Percentiles rank a stretch among this genome's conserved stretches.
phyloP scores from a whole-genome alignment of 2,888 invertebrate species.

The Drosophila mettleri region DNA sequence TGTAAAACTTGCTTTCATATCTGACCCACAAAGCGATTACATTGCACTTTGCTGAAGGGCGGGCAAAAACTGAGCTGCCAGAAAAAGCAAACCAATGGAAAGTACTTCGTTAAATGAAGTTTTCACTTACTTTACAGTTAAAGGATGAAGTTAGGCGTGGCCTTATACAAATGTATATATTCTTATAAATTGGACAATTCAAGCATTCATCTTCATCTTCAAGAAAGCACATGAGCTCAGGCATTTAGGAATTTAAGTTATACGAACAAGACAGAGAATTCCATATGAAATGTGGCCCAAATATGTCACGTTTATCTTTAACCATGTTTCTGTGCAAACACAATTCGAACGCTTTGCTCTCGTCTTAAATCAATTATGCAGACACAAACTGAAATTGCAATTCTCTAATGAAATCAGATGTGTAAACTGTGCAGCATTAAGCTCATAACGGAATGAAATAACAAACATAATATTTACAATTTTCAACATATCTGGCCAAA shows the following conservation, averaged over 20 bases:
- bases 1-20: conserved; percentile 50
- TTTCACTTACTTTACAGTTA: conserved; percentile 39
- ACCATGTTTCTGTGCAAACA: neutral
- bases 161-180: neutral
- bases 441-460: conserved; percentile 32
- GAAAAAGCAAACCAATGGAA: conserved; percentile 41
- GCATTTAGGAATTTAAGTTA: neutral
- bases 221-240: neutral
- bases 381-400: conserved; percentile 36
- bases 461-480: conserved; percentile 39
- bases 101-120: conserved; percentile 35
- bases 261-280: neutral
- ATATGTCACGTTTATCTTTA: neutral
- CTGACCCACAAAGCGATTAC: conserved; percentile 55
- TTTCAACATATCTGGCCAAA: conserved; percentile 24
- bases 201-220: neutral
- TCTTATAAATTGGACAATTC: neutral
- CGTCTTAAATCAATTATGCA: conserved; percentile 48
- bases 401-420: conserved; percentile 37
- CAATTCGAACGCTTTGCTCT: neutral
- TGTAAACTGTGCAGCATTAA: conserved; percentile 16
- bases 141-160: conserved; percentile 42
- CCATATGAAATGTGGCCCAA: conserved; percentile 14
- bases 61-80: conserved; percentile 13
- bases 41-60: neutral